These are phyloP conservation scores for Pteromalus puparum DNA, from an alignment of 1,140 invertebrate genomes.

Conservation along the genomic window DNA sequence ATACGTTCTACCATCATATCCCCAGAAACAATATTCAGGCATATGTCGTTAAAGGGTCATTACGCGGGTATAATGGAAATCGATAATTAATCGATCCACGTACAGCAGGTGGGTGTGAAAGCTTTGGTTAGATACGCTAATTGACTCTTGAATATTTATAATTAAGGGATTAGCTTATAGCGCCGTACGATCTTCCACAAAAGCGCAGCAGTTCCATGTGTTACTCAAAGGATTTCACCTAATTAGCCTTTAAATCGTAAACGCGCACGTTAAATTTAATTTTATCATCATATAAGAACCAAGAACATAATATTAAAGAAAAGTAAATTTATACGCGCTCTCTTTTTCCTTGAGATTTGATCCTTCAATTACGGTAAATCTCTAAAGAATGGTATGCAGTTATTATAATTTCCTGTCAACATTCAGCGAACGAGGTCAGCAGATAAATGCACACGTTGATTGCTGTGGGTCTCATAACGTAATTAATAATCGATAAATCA, in stretches of 20 bases:
- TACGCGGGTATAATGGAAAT: slow-evolving; percentile 63
- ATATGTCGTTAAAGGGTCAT: slow-evolving; percentile 60
- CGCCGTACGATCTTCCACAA: neutral
- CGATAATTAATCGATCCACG: slow-evolving; percentile 65
- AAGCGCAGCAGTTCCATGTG: neutral
- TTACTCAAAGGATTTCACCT: slow-evolving; percentile 19
- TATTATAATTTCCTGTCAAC: neutral
- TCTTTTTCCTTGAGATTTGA: neutral
- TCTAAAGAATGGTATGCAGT: neutral
- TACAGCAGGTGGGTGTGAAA: slow-evolving; percentile 42
- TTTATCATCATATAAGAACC: too few relatives aligned
- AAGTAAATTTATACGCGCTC: neutral
- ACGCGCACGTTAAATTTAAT: too few relatives aligned
- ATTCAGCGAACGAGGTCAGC: neutral
- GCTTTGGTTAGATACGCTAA: slow-evolving; percentile 56
- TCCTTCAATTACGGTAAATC: neutral
- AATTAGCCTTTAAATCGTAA: neutral
- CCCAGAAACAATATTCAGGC: slow-evolving; percentile 36
- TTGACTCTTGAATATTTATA: slow-evolving; percentile 67
- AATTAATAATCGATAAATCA: slow-evolving; percentile 65
- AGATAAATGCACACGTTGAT: neutral
- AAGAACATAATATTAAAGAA: too few relatives aligned
- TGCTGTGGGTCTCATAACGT: slow-evolving; percentile 37
- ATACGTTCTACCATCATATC: neutral
- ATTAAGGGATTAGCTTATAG: slow-evolving; percentile 57